Evolutionary conservation across 2,888 invertebrate genomes (phyloP), one percentile per base, ranked within the genome.

Genomic region (Sarcophaga rosellei): DNA sequence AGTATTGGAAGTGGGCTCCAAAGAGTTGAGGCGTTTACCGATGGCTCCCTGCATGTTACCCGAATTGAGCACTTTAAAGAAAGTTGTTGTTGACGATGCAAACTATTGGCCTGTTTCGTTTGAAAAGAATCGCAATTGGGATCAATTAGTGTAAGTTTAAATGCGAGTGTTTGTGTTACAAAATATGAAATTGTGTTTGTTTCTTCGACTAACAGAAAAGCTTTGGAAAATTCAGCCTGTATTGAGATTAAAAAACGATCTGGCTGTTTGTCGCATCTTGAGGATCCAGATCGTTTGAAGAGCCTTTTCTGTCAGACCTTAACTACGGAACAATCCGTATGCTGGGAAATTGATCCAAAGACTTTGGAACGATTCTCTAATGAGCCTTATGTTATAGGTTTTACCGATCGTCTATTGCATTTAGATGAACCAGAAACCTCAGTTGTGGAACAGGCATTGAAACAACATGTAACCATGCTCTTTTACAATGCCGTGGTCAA

Each of bases 71-170:
- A 95, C 95, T 0, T 92, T 99, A 63, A 94, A 95, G 85, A 96
- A 96, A 92, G 96, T 98, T 12, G 94, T 95, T 88, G 95, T 98
- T 8, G 95, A 96, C 88, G 98, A 98, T 92, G 95, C 96, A 4
- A 94, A 98, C 69, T 99, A 98, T 93, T 98, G 98, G 98, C 96
- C 97, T 2, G 96, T 98, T 68, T 94, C 95, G 15, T 98, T 98
- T 94, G 96, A 96, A 89, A 94, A 95, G 81, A 95, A 95, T 66
- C 95, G 96, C 83, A 98, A 98, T 92, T 98, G 98, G 97, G 95
- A 96, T 79, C 95, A 96, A 87, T 93, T 98, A 81, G 94, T 95
- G 96, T 96, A 93, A 94, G 95, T 94, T 59, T 6, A 20, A 35
- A 15, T 53, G 44, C 20, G 1, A 23, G 2, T 68, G 61, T 59